These are phyloP conservation scores for Dicerorhinus sumatrensis DNA, from an alignment of 2,113 vertebrate genomes.

Conservation along the genomic window DNA sequence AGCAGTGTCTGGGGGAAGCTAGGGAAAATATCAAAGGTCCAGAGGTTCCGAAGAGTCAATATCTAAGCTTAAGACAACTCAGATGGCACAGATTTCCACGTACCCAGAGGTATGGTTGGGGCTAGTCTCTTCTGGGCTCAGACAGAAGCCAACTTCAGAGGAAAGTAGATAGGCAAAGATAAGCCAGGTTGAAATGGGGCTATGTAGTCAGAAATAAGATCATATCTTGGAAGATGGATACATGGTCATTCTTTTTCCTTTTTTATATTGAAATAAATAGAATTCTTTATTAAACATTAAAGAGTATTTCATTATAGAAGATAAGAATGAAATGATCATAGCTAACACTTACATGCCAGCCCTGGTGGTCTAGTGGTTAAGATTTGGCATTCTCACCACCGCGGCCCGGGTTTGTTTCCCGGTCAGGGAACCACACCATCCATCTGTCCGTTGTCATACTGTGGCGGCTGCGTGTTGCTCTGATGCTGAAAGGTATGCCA, in stretches of 20 bases:
- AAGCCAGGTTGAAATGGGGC: background rate
- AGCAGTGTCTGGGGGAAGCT: background rate
- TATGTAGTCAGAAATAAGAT: background rate
- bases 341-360: background rate
- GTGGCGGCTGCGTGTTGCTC: no score
- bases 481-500: no score
- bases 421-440: no score
- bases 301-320: slow-evolving; percentile 1
- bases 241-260: background rate
- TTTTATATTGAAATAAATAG: background rate
- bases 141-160: background rate
- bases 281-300: background rate
- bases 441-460: no score
- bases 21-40: background rate
- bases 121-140: background rate
- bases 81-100: background rate
- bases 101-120: background rate
- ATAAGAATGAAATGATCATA: background rate
- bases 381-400: no score
- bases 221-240: background rate
- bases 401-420: no score
- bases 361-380: no score
- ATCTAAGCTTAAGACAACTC: background rate
- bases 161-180: background rate
- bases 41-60: background rate